These are phyloP conservation scores for Apteryx mantelli DNA, from an alignment of 2,113 vertebrate genomes.

Conservation along the genomic window DNA sequence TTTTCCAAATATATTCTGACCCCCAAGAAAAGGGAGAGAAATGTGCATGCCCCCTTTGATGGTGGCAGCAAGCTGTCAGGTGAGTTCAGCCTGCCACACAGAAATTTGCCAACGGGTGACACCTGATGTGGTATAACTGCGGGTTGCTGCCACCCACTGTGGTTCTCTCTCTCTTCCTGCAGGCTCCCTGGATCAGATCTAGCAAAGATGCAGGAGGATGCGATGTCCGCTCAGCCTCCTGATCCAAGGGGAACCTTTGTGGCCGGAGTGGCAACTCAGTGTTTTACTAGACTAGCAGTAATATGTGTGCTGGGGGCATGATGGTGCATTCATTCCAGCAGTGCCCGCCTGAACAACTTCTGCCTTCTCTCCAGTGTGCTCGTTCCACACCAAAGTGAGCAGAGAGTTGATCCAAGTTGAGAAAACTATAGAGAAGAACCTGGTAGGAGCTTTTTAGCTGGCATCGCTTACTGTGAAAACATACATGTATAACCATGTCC, in stretches of 20 bases:
- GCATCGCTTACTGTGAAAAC: background rate
- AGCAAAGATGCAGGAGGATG: background rate
- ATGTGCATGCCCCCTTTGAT: background rate
- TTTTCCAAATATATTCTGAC: background rate
- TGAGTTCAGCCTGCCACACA: background rate
- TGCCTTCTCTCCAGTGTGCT: background rate
- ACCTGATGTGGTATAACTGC: rapidly evolving
- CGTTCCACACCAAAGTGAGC: background rate
- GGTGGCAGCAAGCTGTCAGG: background rate
- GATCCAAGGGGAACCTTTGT: background rate
- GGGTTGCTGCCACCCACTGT: background rate
- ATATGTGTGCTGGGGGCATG: background rate
- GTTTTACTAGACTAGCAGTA: background rate
- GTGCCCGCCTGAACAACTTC: background rate
- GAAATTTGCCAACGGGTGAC: background rate
- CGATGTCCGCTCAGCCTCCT: background rate
- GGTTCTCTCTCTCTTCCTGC: background rate
- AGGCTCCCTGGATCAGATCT: background rate
- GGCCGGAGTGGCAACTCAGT: background rate
- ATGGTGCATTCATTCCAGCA: background rate
- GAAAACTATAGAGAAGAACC: background rate
- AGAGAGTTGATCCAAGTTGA: background rate
- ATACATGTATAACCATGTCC: background rate
- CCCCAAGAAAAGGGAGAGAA: background rate
- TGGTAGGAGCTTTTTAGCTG: background rate